Evolutionary conservation across 2,888 invertebrate genomes (phyloP).

Genomic region (Latrodectus hesperus): DNA sequence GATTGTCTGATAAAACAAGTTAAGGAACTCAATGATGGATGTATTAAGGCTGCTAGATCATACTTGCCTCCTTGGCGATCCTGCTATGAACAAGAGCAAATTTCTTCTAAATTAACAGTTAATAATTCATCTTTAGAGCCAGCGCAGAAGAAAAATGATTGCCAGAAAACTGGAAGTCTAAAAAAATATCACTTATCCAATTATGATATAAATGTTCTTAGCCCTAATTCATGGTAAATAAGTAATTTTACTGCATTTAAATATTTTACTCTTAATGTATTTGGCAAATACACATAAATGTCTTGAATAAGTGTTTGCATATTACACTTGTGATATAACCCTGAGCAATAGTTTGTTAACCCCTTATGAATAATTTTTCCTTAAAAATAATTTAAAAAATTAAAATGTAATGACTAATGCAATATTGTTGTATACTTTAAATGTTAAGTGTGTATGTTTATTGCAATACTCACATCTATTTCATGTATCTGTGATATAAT

Average conservation of each 20-base stretch:
- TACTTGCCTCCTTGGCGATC: not conserved
- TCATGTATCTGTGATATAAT: too few relatives aligned
- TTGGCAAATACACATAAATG: too few relatives aligned
- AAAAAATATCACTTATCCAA: not conserved
- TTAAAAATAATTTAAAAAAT: too few relatives aligned
- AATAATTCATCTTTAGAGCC: not conserved
- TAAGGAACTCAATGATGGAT: not conserved
- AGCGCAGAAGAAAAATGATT: not conserved
- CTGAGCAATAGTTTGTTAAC: too few relatives aligned
- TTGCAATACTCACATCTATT: too few relatives aligned
- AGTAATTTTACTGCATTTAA: not conserved
- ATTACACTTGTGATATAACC: too few relatives aligned
- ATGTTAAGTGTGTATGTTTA: too few relatives aligned
- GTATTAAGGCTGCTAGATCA: not conserved
- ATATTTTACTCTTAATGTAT: too few relatives aligned
- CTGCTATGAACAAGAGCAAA: not conserved
- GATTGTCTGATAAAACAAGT: not conserved
- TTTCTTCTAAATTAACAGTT: not conserved
- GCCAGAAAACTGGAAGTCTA: not conserved
- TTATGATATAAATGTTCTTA: slow-evolving; percentile 1
- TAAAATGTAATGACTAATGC: too few relatives aligned
- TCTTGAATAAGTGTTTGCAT: too few relatives aligned
- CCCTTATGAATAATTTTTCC: too few relatives aligned
- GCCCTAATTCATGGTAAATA: not conserved
- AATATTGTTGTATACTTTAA: too few relatives aligned